phyloP scores from a whole-genome alignment of 2,113 vertebrate species.

The Heteronetta atricapilla region DNA sequence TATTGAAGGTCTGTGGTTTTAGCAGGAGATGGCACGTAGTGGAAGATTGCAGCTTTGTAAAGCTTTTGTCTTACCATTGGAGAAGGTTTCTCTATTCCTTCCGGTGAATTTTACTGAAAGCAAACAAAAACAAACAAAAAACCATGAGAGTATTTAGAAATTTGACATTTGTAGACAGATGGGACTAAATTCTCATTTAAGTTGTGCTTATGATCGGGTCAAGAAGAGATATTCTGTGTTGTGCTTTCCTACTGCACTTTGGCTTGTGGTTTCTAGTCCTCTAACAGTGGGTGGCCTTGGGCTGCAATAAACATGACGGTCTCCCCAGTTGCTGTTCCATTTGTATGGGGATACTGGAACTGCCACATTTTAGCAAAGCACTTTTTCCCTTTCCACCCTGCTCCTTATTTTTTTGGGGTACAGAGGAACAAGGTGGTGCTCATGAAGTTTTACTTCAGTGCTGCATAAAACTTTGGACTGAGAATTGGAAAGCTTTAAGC shows the following conservation, averaged over 20 bases:
- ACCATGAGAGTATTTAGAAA: background rate
- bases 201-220: background rate
- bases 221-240: background rate
- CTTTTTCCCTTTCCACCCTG: background rate
- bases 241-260: background rate
- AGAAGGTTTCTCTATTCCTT: background rate
- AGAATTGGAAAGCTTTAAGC: background rate
- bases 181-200: background rate
- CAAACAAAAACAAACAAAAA: background rate
- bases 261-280: background rate
- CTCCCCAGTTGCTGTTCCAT: background rate
- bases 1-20: background rate
- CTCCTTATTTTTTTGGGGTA: background rate
- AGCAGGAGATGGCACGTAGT: background rate
- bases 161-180: background rate
- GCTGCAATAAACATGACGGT: background rate
- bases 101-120: background rate
- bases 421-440: background rate
- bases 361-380: background rate
- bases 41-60: background rate
- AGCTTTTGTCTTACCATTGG: background rate
- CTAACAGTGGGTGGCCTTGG: background rate
- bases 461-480: background rate
- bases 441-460: accelerated
- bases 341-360: background rate